Evolutionary conservation across 2,797 vertebrate species (phyloP), one percentile per base, ranked within the genome.

Genomic region (Chaunax sp.): DNA sequence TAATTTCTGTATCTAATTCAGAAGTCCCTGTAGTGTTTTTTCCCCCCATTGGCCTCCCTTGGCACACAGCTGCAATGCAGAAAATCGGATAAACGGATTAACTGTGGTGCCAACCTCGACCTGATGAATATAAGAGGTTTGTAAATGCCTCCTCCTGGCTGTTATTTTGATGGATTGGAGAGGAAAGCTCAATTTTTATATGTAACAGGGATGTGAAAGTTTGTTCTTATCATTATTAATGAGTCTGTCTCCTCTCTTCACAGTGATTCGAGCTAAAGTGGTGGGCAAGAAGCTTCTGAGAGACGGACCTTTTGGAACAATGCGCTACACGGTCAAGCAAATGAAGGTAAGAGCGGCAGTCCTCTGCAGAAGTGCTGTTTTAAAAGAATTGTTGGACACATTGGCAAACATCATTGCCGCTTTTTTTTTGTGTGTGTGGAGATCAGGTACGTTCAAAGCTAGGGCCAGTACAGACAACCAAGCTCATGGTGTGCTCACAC

Each of bases 241-340:
- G 11, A 1, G 12, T 58, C 22, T 28, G 18, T 65, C 11, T 82
- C 6, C 6, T 83, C 18, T 90, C 53, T 89, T 64, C 57, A 23
- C 93, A 99, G 98, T 99, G 86, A 99, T 99, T 77, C 93, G 98
- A 69, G 98, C 97, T 72, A 98, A 98, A 89, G 96, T 99, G 72
- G 97, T 99, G 66, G 97, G 95, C 13, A 99, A 99, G 95, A 99
- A 99, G 88, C 91, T 96, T 0, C 91, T 98, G 93, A 95, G 95
- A 65, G 97, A 98, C 6, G 96, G 96, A 19, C 96, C 96, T 0
- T 98, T 97, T 57, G 97, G 97, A 71, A 98, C 96, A 0, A 94
- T 99, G 94, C 90, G 96, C 82, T 99, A 99, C 90, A 97, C 97
- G 0, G 91, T 99, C 80, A 99, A 99, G 84, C 97, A 99, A 85